These are phyloP conservation scores for Toxonevra muliebris DNA, from an alignment of 2,888 invertebrate genomes.

Conservation along the genomic window DNA sequence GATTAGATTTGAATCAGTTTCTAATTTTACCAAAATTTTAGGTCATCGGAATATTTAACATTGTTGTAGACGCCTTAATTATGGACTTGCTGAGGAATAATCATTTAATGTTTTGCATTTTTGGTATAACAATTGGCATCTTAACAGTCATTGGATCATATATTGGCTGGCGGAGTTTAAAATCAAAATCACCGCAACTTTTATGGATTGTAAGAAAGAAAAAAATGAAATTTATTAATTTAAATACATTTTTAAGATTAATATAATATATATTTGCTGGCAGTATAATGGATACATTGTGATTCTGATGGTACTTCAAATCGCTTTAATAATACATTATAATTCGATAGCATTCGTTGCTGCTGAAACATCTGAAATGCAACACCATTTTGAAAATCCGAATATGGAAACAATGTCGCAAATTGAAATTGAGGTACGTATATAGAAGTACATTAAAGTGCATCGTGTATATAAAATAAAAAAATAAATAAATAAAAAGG, in stretches of 20 bases:
- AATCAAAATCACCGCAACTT: conserved; percentile 2
- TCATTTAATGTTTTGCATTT: conserved; percentile 20
- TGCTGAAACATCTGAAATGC: too few species aligned
- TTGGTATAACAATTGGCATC: conserved; percentile 20
- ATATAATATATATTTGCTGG: conserved; percentile 8
- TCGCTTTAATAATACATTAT: conserved; percentile 12
- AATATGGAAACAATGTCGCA: conserved; percentile 27
- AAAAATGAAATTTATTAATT: background rate
- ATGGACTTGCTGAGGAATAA: conserved; percentile 16
- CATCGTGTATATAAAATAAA: background rate
- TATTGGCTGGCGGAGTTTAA: conserved; percentile 20
- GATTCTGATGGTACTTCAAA: conserved; percentile 10
- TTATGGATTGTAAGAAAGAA: conserved; percentile 30
- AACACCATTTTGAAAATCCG: too few species aligned
- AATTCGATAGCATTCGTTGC: too few species aligned
- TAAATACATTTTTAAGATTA: too few species aligned
- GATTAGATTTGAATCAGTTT: too few species aligned
- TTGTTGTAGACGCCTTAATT: too few species aligned
- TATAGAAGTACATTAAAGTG: background rate
- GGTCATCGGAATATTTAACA: too few species aligned
- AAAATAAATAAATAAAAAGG: background rate
- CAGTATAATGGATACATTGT: conserved; percentile 20
- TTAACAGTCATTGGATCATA: conserved; percentile 14
- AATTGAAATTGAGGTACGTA: conserved; percentile 20
- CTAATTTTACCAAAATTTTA: too few species aligned